Conservation (phyloP, 92 coral and sea anemone species). For the Palythoa grandis region DNA sequence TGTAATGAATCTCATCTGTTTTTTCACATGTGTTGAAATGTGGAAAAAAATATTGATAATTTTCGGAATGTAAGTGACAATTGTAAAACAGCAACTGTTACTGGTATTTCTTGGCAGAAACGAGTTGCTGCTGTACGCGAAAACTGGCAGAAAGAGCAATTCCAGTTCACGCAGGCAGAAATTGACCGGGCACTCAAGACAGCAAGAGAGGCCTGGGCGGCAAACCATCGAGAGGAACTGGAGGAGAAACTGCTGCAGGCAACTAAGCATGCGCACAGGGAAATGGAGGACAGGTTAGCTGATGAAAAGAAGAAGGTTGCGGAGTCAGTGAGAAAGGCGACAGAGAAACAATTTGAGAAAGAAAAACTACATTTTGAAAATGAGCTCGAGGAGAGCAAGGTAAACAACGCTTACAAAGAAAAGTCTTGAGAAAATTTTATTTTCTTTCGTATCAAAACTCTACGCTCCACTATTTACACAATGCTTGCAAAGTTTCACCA, state of each 20-base stretch:
- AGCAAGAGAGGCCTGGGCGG: constrained; percentile 92
- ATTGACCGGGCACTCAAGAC: constrained; percentile 82
- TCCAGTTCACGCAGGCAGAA: constrained; percentile 72
- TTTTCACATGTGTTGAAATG: too few species aligned
- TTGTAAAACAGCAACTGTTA: not conserved
- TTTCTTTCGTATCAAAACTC: too few species aligned
- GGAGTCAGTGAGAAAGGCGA: constrained; percentile 61
- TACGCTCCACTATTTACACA: not conserved
- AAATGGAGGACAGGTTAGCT: constrained; percentile 53
- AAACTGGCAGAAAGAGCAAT: constrained; percentile 72
- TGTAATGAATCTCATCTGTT: too few species aligned
- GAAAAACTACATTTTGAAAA: constrained; percentile 74
- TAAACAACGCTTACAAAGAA: not conserved
- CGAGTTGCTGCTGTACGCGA: constrained; percentile 71
- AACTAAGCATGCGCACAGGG: constrained; percentile 65
- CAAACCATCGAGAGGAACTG: constrained; percentile 65
- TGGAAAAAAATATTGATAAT: too few species aligned
- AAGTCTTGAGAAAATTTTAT: too few species aligned
- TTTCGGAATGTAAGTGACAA: too few species aligned
- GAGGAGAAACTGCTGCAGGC: constrained; percentile 73
- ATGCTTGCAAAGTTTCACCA: not conserved
- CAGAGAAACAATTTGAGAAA: constrained; percentile 57
- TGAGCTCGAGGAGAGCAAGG: constrained; percentile 68
- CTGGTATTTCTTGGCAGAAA: constrained; percentile 47
- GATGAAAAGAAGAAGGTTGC: constrained; percentile 62